Percentiles rank a stretch among this genome's conserved stretches.
Evolutionary conservation across 2,797 vertebrate genomes (phyloP).

Genomic region (Myoxocephalus aenaeus): DNA sequence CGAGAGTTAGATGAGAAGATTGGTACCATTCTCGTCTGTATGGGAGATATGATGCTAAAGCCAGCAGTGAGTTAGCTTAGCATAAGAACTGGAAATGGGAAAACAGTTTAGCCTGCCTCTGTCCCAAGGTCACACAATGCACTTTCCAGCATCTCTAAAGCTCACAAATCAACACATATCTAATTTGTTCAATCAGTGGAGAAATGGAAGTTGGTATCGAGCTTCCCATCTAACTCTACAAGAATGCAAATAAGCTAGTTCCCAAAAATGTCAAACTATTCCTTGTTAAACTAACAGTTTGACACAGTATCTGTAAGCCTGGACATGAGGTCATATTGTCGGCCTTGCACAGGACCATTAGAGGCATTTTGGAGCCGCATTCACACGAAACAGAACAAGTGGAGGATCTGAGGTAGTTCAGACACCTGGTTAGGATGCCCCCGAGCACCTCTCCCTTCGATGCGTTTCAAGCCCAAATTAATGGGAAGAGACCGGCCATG

Average conservation of each 20-base stretch:
- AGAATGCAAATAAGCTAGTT: neutral
- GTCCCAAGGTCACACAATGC: neutral
- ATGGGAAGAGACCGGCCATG: constrained; percentile 34
- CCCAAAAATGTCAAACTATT: neutral
- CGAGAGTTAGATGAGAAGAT: neutral
- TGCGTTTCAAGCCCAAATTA: constrained; percentile 45
- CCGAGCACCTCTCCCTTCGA: constrained; percentile 24
- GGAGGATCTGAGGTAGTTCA: constrained; percentile 24
- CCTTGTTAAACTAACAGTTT: neutral
- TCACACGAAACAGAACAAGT: constrained; percentile 14
- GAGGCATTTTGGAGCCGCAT: constrained; percentile 6
- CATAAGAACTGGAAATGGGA: neutral
- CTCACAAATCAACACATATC: neutral
- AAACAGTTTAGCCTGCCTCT: neutral
- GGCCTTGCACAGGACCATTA: neutral
- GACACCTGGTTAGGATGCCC: constrained; percentile 46
- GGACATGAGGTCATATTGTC: neutral
- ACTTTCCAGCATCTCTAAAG: neutral
- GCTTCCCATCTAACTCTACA: neutral
- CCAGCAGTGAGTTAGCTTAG: neutral
- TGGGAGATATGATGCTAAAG: neutral
- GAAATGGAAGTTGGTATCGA: neutral
- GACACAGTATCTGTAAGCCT: neutral
- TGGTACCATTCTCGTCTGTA: neutral
- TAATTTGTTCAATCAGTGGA: neutral